A percentile compares a stretch with the other conserved stretches of the same genome.
These are phyloP conservation scores for Megaleporinus macrocephalus DNA, from an alignment of 2,113 vertebrate genomes.

Conservation along the genomic window DNA sequence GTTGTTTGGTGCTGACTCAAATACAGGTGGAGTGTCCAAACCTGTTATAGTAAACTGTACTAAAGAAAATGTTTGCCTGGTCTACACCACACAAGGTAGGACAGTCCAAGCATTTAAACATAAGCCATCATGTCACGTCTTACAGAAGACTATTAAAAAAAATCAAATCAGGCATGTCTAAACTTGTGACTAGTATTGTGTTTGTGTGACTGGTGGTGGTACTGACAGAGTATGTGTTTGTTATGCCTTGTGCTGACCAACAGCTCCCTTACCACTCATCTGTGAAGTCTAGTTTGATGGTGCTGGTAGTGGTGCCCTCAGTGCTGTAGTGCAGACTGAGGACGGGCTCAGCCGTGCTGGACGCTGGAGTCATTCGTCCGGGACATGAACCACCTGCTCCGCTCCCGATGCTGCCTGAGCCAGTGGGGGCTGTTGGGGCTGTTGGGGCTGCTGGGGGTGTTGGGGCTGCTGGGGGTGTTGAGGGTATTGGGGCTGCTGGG, in stretches of 20 bases:
- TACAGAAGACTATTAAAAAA: too few relatives aligned
- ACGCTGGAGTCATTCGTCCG: constrained; percentile 62
- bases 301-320: constrained; percentile 97
- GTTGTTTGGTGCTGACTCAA: too few relatives aligned
- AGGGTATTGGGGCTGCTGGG: too few relatives aligned
- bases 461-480: not conserved
- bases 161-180: too few relatives aligned
- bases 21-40: too few relatives aligned
- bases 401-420: not conserved
- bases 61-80: too few relatives aligned
- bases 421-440: constrained; percentile 13
- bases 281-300: constrained; percentile 97
- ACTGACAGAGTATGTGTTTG: not conserved
- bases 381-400: constrained; percentile 33
- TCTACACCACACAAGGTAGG: too few relatives aligned
- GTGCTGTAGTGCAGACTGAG: constrained; percentile 98
- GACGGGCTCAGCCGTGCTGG: constrained; percentile 88
- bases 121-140: too few relatives aligned
- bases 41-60: too few relatives aligned
- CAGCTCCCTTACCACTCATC: constrained; percentile 90
- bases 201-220: not conserved
- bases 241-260: not conserved
- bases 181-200: too few relatives aligned
- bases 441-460: constrained; percentile 13
- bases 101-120: too few relatives aligned